Conservation (phyloP, 2,888 invertebrate genomes). For the Cantharis rustica region DNA sequence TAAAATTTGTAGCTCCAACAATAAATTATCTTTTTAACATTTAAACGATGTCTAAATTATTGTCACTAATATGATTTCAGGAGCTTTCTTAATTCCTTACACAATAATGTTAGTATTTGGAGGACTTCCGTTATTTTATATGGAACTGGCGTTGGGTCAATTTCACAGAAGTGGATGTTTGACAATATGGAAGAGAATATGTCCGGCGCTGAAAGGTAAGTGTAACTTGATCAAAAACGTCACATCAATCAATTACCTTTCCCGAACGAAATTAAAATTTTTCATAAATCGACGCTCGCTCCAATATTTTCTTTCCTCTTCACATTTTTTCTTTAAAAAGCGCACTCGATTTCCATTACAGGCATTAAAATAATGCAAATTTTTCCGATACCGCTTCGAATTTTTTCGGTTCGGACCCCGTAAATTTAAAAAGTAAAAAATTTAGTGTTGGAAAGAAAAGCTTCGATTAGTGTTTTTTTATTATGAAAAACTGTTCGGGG, state of each 20-base stretch:
- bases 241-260: background rate
- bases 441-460: constrained; percentile 6
- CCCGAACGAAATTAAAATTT: background rate
- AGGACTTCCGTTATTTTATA: constrained; percentile 91
- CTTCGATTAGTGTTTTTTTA: constrained; percentile 5
- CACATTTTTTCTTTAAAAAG: background rate
- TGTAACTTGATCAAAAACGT: background rate
- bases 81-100: constrained; percentile 94
- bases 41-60: no score
- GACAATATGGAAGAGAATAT: constrained; percentile 90
- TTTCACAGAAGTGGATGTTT: constrained; percentile 92
- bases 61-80: constrained; percentile 58
- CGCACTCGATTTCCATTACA: background rate
- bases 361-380: background rate
- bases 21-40: no score
- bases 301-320: background rate
- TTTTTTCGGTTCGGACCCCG: background rate
- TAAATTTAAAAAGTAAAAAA: background rate
- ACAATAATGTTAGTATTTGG: constrained; percentile 90
- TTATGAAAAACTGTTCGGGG: background rate
- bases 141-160: constrained; percentile 94
- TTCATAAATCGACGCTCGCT: background rate
- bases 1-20: no score
- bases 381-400: background rate
- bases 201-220: constrained; percentile 89